Evolutionary conservation across 2,113 vertebrate genomes (phyloP).

Genomic region (Cephalopterus ornatus): DNA sequence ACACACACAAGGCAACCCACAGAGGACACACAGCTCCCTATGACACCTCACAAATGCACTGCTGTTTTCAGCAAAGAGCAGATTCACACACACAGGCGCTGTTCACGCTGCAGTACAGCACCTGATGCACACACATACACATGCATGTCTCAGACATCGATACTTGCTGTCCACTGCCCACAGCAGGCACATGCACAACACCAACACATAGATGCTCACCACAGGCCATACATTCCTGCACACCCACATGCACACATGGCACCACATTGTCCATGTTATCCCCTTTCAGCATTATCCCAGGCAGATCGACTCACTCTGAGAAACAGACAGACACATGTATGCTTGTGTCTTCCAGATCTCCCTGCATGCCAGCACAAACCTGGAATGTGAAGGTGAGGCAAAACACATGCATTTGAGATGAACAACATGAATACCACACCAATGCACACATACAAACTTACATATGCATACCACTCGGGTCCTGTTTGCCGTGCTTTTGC

Average conservation of each 20-base stretch:
- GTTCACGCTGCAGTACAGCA: not conserved
- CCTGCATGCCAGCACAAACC: not conserved
- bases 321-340: accelerated
- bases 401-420: not conserved
- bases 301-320: not conserved
- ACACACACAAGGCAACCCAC: not conserved
- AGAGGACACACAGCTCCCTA: accelerated
- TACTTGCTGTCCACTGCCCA: no score
- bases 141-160: accelerated
- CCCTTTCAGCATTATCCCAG: not conserved
- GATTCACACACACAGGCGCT: accelerated
- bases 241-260: not conserved
- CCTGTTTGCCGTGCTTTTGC: not conserved
- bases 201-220: not conserved
- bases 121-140: not conserved
- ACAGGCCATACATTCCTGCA: not conserved
- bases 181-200: not conserved
- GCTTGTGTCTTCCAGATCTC: not conserved
- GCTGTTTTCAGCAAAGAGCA: not conserved
- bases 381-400: not conserved
- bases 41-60: not conserved
- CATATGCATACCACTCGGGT: not conserved
- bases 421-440: not conserved
- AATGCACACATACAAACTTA: accelerated
- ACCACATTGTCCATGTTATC: not conserved